phyloP scores from a whole-genome alignment of 2,797 vertebrate genomes.

The Xenopus petersii region DNA sequence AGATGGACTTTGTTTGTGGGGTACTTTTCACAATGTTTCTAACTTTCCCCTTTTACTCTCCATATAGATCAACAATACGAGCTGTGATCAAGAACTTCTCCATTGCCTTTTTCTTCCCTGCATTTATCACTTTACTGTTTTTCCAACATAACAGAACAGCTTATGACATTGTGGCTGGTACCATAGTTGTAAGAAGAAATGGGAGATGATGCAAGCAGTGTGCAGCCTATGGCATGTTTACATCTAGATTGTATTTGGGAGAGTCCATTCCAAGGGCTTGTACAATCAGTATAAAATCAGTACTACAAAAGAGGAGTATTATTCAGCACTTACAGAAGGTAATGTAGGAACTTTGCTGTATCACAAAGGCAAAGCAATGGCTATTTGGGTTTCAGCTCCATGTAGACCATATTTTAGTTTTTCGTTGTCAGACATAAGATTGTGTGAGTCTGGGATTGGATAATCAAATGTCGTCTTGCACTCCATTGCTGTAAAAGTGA shows the following conservation, averaged over 20 bases:
- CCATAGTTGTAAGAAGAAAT: slow-evolving; percentile 93
- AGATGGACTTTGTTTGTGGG: no score
- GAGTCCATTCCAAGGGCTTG: slow-evolving; percentile 28
- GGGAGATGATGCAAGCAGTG: slow-evolving; percentile 76
- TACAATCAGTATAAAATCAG: slow-evolving; percentile 19
- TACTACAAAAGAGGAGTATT: slow-evolving; percentile 13
- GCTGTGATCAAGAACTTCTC: slow-evolving; percentile 99
- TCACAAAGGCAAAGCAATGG: no score
- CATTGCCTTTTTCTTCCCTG: slow-evolving; percentile 97
- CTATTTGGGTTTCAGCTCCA: no score
- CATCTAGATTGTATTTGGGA: background rate
- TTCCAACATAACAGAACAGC: slow-evolving; percentile 98
- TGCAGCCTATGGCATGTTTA: background rate
- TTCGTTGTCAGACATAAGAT: no score
- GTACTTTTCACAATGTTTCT: no score
- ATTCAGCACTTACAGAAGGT: slow-evolving; percentile 6
- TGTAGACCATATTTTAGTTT: no score
- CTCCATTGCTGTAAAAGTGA: no score
- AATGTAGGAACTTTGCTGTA: background rate
- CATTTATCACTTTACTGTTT: slow-evolving; percentile 94
- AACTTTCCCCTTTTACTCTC: background rate
- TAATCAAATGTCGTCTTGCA: no score
- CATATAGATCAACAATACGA: slow-evolving; percentile 85
- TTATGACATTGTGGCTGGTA: slow-evolving; percentile 96
- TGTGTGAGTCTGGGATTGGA: no score